Base-by-base conservation (phyloP, 1,140 invertebrate genomes). In the Drosophila prosaltans region DNA sequence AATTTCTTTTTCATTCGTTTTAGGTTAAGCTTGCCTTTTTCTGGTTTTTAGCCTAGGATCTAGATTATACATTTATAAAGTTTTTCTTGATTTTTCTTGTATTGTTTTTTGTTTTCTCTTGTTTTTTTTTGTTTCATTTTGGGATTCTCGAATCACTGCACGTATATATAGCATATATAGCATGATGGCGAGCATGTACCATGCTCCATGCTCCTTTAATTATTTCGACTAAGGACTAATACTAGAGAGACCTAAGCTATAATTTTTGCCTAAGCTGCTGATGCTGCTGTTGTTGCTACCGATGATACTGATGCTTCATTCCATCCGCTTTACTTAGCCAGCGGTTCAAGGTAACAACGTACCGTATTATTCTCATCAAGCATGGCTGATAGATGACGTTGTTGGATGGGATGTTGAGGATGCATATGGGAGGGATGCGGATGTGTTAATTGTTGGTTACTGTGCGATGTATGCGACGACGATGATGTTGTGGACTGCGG, bases 311-410 rank as follows among this genome's bases (percentile, higher is more conserved):
- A 3, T 51, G 5, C 16, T 26, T 21, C 45, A 7, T 26, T 24
- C 8, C 7, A 1, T 45, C 43, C 6, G 21, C 45, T 51, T 69
- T 71, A 92, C 78, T 92, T 92, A 4, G 90, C 72, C 65, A 92
- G 94, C 36, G 95, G 95, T 88, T 96, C 95, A 54, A 97, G 92
- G 82, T 96, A 95, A 85, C 96, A 96, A 59, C 96, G 95, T 60
- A 97, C 96, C 45, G 95, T 96, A 80, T 96, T 95, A 2, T 96
- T 92, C 77, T 92, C 96, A 92, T 96, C 95, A 26, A 97, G 91
- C 43, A 97, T 96, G 11, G 96, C 96, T 30, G 96, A 95, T 93
- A 89, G 94, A 93, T 78, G 95, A 93, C 92, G 94, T 36, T 78
- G 79, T 58, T 91, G 93, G 90, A 74, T 89, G 60, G 64, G 91